Conservation (phyloP, 2,888 invertebrate genomes). For the Drosophila meridionalis region DNA sequence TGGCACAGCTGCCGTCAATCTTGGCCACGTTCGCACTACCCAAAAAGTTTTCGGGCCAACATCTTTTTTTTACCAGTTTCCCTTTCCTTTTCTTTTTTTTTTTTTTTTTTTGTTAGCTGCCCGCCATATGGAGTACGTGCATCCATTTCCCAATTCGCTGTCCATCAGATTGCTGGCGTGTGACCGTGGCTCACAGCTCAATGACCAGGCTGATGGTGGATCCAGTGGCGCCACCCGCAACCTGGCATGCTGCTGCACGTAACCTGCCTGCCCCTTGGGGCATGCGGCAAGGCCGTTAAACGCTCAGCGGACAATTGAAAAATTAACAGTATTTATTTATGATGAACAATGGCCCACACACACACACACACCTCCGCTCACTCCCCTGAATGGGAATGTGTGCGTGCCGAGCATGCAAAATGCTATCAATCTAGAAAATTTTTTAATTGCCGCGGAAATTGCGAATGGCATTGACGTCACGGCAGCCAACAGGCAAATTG, state of each 20-base stretch:
- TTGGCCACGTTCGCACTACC: constrained; percentile 49
- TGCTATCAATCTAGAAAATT: constrained; percentile 47
- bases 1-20: constrained; percentile 59
- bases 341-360: constrained; percentile 56
- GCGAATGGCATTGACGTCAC: constrained; percentile 70
- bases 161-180: constrained; percentile 49
- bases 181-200: constrained; percentile 42
- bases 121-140: constrained; percentile 52
- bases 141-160: constrained; percentile 51
- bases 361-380: neutral
- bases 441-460: constrained; percentile 78
- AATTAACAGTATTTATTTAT: constrained; percentile 81
- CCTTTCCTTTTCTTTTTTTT: neutral
- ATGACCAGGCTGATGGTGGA: constrained; percentile 13
- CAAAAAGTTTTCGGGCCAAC: constrained; percentile 58
- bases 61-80: constrained; percentile 28
- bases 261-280: constrained; percentile 8
- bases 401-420: constrained; percentile 69
- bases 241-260: constrained; percentile 11
- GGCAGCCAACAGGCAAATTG: constrained; percentile 30
- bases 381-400: neutral
- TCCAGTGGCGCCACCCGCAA: neutral
- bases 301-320: constrained; percentile 71
- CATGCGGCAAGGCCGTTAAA: constrained; percentile 58
- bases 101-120: constrained; percentile 16